These are phyloP conservation scores for Cephus pygmeus DNA, from an alignment of 2,888 invertebrate genomes.

Conservation along the genomic window DNA sequence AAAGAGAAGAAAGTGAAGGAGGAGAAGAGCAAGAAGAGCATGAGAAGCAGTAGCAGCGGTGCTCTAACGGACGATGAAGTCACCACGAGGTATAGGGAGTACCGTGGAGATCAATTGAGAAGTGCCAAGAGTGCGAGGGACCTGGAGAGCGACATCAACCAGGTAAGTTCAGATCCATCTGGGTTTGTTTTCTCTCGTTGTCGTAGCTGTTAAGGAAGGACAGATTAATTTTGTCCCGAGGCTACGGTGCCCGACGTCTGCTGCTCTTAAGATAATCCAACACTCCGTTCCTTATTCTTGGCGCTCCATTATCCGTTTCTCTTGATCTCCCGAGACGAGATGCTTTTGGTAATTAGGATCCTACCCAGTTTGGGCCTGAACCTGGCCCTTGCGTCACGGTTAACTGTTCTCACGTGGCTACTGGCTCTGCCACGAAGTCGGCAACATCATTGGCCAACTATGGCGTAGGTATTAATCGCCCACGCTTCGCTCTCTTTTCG, in stretches of 20 bases:
- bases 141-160: constrained; percentile 59
- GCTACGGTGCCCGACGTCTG: not conserved
- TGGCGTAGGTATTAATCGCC: constrained; percentile 6
- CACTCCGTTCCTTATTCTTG: not conserved
- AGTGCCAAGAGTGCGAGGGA: constrained; percentile 60
- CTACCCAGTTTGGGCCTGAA: constrained; percentile 15
- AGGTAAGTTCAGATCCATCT: constrained; percentile 42
- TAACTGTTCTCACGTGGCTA: constrained; percentile 43
- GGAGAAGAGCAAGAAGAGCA: constrained; percentile 48
- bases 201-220: not conserved
- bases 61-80: constrained; percentile 62
- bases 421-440: constrained; percentile 24
- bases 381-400: constrained; percentile 43
- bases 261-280: not conserved
- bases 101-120: constrained; percentile 60
- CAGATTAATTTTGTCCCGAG: not conserved
- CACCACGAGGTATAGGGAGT: constrained; percentile 60
- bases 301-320: not conserved
- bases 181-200: not conserved
- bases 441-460: constrained; percentile 19
- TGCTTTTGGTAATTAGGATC: constrained; percentile 36
- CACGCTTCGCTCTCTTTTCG: constrained; percentile 31
- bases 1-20: constrained; percentile 77
- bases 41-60: constrained; percentile 46
- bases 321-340: not conserved